These are phyloP conservation scores for Argynnis bischoffii DNA, from an alignment of 2,888 invertebrate species.

Conservation along the genomic window DNA sequence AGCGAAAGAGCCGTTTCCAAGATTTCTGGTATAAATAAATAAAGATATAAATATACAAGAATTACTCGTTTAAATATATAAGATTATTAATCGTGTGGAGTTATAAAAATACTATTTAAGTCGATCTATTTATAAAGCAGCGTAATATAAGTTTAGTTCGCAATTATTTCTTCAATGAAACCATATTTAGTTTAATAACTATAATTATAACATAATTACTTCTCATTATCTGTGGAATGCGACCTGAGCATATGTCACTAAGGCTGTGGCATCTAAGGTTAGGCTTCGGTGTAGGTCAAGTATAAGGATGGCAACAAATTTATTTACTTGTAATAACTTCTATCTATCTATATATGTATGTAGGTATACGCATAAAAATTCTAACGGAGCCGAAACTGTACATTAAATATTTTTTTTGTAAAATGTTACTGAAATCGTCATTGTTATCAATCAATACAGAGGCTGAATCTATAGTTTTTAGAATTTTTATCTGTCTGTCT, in stretches of 20 bases:
- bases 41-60: too few relatives aligned
- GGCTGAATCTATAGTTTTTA: too few relatives aligned
- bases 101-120: slow-evolving; percentile 3
- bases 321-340: not conserved
- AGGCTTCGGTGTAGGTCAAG: slow-evolving; percentile 14
- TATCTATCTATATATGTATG: not conserved
- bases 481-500: too few relatives aligned
- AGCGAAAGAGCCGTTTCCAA: too few relatives aligned
- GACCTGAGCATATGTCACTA: slow-evolving; percentile 8
- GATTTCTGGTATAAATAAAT: too few relatives aligned
- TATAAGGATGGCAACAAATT: not conserved
- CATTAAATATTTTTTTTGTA: too few relatives aligned
- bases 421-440: too few relatives aligned
- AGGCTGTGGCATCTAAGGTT: slow-evolving; percentile 23
- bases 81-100: too few relatives aligned
- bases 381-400: too few relatives aligned
- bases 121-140: slow-evolving; percentile 19
- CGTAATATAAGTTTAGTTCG: slow-evolving; percentile 8
- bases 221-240: slow-evolving; percentile 20
- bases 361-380: too few relatives aligned
- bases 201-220: slow-evolving; percentile 23
- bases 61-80: too few relatives aligned
- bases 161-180: slow-evolving; percentile 15
- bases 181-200: slow-evolving; percentile 24
- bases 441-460: too few relatives aligned